Evolutionary conservation across 2,797 vertebrate genomes (phyloP).

Genomic region (Etheostoma perlongum): DNA sequence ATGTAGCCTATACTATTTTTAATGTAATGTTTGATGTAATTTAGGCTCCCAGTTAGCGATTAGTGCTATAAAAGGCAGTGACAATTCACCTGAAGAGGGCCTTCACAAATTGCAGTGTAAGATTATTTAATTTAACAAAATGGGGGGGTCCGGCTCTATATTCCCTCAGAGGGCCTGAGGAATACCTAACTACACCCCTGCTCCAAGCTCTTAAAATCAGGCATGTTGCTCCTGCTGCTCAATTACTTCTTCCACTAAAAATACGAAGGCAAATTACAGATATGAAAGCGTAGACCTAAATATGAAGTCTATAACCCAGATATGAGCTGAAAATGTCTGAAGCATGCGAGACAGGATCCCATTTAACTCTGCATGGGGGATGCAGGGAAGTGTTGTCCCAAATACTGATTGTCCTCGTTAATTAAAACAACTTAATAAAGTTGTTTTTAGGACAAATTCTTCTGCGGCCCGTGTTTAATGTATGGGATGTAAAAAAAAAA

Average conservation of each 20-base stretch:
- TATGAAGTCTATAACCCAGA: conserved; percentile 56
- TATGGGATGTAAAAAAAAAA: not conserved
- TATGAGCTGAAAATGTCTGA: conserved; percentile 31
- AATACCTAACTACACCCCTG: conserved; percentile 18
- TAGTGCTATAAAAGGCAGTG: conserved; percentile 18
- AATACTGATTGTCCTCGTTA: conserved; percentile 37
- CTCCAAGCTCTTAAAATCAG: conserved; percentile 14
- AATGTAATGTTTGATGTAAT: conserved; percentile 25
- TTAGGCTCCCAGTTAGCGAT: conserved; percentile 34
- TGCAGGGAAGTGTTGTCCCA: conserved; percentile 28
- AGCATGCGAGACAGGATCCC: conserved; percentile 1
- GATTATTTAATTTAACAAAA: conserved; percentile 15
- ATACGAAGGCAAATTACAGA: conserved; percentile 55
- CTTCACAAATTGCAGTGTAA: conserved; percentile 12
- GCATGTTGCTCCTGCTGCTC: conserved; percentile 28
- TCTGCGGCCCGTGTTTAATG: not conserved
- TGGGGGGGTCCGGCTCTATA: not conserved
- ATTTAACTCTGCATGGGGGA: conserved; percentile 15
- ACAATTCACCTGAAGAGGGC: conserved; percentile 40
- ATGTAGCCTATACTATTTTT: conserved; percentile 41
- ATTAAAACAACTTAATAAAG: conserved; percentile 47
- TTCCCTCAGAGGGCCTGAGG: not conserved
- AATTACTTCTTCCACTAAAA: conserved; percentile 52
- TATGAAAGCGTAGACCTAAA: conserved; percentile 52
- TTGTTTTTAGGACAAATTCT: conserved; percentile 37